Percentiles rank a stretch among this genome's conserved stretches.
Evolutionary conservation across 2,888 invertebrate species (phyloP).

Genomic region (Heliconius charithonia): DNA sequence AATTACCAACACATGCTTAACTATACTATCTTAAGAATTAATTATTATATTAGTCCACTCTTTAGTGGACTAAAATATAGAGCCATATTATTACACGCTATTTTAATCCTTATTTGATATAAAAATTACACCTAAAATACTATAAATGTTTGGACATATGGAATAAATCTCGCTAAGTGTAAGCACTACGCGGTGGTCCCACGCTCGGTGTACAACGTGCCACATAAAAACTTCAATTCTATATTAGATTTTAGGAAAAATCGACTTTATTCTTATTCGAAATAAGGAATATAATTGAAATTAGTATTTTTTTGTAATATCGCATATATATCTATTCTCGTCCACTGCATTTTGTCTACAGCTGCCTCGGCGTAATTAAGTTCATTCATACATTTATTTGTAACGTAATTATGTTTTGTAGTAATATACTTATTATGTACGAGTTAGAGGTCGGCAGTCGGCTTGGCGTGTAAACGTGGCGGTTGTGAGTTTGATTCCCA

Average conservation of each 20-base stretch:
- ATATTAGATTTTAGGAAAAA: constrained; percentile 16
- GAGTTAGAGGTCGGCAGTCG: background rate
- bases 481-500: background rate
- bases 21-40: constrained; percentile 19
- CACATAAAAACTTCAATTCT: constrained; percentile 33
- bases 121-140: constrained; percentile 23
- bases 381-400: constrained; percentile 52
- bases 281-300: constrained; percentile 29
- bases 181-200: constrained; percentile 54
- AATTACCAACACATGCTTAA: constrained; percentile 20
- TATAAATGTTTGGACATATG: constrained; percentile 41
- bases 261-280: background rate
- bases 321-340: constrained; percentile 52
- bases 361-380: constrained; percentile 53
- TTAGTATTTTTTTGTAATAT: constrained; percentile 37
- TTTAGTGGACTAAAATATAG: background rate
- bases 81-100: background rate
- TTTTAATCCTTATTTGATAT: constrained; percentile 9
- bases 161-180: constrained; percentile 42
- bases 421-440: constrained; percentile 1
- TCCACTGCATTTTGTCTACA: constrained; percentile 53
- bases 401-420: constrained; percentile 26
- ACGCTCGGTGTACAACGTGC: constrained; percentile 46
- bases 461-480: background rate
- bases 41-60: constrained; percentile 6